phyloP scores from a whole-genome alignment of 2,888 invertebrate genomes.

The Elegia similella region DNA sequence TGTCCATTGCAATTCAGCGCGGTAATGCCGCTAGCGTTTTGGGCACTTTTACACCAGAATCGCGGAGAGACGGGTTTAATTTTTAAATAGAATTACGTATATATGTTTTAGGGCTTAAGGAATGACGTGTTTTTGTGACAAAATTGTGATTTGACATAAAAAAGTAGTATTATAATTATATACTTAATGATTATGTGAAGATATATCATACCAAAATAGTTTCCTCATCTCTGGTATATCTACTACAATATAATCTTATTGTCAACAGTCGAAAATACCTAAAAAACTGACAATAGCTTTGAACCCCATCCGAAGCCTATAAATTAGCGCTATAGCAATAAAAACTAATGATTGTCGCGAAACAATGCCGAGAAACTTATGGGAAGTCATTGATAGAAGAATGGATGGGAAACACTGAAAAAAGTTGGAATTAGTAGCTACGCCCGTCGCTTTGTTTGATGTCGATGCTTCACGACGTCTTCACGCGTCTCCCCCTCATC shows the following conservation, averaged over 20 bases:
- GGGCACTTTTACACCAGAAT: no score
- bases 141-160: no score
- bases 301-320: not conserved
- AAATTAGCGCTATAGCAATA: not conserved
- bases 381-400: conserved; percentile 7
- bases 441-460: conserved; percentile 5
- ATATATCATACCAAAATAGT: no score
- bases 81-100: no score
- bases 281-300: not conserved
- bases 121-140: no score
- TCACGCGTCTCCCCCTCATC: no score
- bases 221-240: not conserved
- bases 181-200: no score
- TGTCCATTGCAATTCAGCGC: no score
- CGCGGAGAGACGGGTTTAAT: no score
- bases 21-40: no score
- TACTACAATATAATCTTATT: not conserved
- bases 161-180: no score
- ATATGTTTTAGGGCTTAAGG: no score
- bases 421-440: conserved; percentile 4
- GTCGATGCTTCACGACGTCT: not conserved
- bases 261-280: not conserved
- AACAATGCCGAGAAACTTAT: conserved; percentile 13
- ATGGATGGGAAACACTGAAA: not conserved
- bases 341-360: conserved; percentile 11